Percentiles rank a stretch among this genome's conserved stretches.
These are phyloP conservation scores for Orestias chungarensis DNA, from an alignment of 2,797 vertebrate species.

Conservation along the genomic window DNA sequence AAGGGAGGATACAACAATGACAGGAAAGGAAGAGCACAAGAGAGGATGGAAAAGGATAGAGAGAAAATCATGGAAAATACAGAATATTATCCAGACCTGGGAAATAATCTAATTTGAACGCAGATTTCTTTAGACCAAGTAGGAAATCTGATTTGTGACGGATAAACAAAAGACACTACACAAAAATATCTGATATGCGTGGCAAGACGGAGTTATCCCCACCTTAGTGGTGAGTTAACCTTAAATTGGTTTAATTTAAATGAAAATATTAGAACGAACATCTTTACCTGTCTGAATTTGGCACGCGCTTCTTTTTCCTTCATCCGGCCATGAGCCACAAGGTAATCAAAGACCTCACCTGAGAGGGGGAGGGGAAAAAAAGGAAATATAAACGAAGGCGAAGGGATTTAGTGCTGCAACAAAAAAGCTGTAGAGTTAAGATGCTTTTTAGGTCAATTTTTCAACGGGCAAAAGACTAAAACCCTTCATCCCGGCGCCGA, in stretches of 20 bases:
- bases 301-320: conserved; percentile 99
- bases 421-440: background rate
- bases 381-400: conserved; percentile 19
- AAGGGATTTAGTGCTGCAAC: conserved; percentile 41
- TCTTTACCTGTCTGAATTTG: conserved; percentile 95
- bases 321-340: conserved; percentile 99
- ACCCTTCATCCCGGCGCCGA: background rate
- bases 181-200: background rate
- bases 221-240: background rate
- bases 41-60: background rate
- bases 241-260: background rate
- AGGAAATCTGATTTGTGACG: background rate
- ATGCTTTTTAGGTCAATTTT: background rate
- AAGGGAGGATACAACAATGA: too few species aligned
- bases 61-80: background rate
- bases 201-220: background rate
- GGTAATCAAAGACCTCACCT: conserved; percentile 99
- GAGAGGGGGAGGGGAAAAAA: conserved; percentile 27
- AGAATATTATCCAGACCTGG: background rate
- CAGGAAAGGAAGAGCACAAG: background rate
- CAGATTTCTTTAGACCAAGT: background rate
- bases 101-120: background rate
- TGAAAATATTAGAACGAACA: background rate
- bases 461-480: background rate
- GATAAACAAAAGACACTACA: background rate